Evolutionary conservation across 2,888 invertebrate genomes (phyloP).

Genomic region (Charanyca ferruginea): DNA sequence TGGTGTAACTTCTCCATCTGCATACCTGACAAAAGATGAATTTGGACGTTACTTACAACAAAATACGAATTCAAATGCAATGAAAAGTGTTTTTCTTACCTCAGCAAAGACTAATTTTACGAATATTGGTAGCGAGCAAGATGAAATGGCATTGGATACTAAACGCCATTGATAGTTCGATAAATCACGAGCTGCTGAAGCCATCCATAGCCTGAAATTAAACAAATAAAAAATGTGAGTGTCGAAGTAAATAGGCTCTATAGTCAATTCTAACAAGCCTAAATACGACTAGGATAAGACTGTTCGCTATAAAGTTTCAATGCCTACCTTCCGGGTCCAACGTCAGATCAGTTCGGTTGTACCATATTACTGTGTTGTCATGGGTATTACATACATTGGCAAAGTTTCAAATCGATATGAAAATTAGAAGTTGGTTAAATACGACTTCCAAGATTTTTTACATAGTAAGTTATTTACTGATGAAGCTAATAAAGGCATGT

Average conservation of each 20-base stretch:
- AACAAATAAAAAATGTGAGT: not conserved
- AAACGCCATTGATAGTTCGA: slow-evolving; percentile 98
- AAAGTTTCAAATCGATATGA: no score
- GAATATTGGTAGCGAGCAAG: slow-evolving; percentile 98
- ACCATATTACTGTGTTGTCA: no score
- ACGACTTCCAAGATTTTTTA: no score
- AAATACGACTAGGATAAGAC: no score
- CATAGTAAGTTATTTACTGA: no score
- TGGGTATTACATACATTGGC: no score
- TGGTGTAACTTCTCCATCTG: slow-evolving; percentile 99
- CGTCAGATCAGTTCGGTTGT: no score
- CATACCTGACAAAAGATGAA: slow-evolving; percentile 91
- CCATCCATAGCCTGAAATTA: slow-evolving; percentile 96
- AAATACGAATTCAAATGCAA: not conserved
- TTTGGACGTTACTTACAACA: not conserved
- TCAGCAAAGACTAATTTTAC: slow-evolving; percentile 99
- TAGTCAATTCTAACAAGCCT: no score
- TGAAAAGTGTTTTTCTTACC: slow-evolving; percentile 67
- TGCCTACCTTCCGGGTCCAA: no score
- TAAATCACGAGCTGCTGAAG: slow-evolving; percentile 96
- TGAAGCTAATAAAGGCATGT: no score
- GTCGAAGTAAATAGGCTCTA: not conserved
- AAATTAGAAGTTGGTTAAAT: no score
- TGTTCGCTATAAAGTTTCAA: no score
- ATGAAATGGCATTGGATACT: slow-evolving; percentile 97